Evolutionary conservation across 2,797 vertebrate genomes (phyloP).

Genomic region (Sebastolobus altivelis): DNA sequence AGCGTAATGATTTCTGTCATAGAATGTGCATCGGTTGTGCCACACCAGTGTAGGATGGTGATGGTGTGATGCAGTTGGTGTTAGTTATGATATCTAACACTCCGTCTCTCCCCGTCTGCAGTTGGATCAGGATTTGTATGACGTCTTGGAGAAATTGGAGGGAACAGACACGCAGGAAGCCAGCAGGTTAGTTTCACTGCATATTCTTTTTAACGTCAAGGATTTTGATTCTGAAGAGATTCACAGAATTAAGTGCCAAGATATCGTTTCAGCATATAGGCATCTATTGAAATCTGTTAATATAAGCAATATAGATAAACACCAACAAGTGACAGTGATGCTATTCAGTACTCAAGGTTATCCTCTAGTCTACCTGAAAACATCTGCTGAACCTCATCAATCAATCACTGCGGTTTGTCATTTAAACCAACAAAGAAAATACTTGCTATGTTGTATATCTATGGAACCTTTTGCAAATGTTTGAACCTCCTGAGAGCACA

Average conservation of each 20-base stretch:
- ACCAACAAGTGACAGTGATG: neutral
- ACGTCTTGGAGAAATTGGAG: conserved; percentile 88
- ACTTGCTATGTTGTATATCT: neutral
- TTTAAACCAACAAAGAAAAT: conserved; percentile 16
- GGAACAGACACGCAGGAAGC: conserved; percentile 48
- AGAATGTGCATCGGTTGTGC: neutral
- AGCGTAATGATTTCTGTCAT: neutral
- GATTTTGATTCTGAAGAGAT: neutral
- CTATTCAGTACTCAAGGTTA: neutral
- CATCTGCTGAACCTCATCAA: conserved; percentile 15
- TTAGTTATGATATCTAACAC: neutral
- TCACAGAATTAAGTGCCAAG: neutral
- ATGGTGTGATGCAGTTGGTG: neutral
- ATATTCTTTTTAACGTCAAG: neutral
- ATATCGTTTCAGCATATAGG: neutral
- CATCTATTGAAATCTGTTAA: neutral
- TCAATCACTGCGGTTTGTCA: neutral
- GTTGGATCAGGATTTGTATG: conserved; percentile 92
- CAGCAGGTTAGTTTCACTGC: conserved; percentile 61
- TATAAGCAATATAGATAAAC: neutral
- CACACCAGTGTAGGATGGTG: neutral
- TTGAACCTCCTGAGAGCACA: neutral
- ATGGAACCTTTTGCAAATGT: conserved; percentile 12
- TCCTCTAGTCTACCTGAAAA: neutral
- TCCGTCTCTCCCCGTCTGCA: conserved; percentile 57